These are phyloP conservation scores for Anastatus disparis DNA, from an alignment of 1,140 invertebrate genomes.

Conservation along the genomic window DNA sequence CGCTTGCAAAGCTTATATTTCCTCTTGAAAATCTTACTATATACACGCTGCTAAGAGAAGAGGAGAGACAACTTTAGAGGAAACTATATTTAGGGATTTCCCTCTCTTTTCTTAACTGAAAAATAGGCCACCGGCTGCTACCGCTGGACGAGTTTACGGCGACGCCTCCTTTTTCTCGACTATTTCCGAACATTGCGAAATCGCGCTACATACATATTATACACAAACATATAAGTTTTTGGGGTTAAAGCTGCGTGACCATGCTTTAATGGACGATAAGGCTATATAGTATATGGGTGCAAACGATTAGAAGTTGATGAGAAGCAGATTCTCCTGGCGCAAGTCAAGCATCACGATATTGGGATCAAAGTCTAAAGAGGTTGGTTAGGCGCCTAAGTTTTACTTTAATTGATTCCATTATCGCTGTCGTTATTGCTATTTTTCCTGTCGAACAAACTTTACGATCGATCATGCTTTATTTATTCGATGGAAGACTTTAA, in stretches of 20 bases:
- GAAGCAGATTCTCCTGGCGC: not conserved
- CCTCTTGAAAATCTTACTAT: not conserved
- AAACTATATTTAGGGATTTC: conserved; percentile 58
- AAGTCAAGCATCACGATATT: not conserved
- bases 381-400: not conserved
- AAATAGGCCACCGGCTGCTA: conserved; percentile 65
- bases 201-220: conserved; percentile 41
- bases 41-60: conserved; percentile 37
- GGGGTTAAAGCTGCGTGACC: conserved; percentile 32
- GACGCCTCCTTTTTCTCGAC: conserved; percentile 58
- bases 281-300: not conserved
- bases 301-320: conserved; percentile 11
- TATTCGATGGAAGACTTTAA: too few species aligned
- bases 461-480: too few species aligned
- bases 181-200: conserved; percentile 63
- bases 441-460: too few species aligned
- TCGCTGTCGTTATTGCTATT: not conserved
- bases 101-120: conserved; percentile 43
- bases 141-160: too few species aligned
- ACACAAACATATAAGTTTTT: conserved; percentile 5
- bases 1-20: not conserved
- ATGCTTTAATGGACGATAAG: conserved; percentile 18
- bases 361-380: not conserved
- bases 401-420: conserved; percentile 11
- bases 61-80: conserved; percentile 37